Percentiles rank a stretch among this genome's conserved stretches.
phyloP scores from a whole-genome alignment of 2,888 invertebrate genomes.

The Erynnis tages region DNA sequence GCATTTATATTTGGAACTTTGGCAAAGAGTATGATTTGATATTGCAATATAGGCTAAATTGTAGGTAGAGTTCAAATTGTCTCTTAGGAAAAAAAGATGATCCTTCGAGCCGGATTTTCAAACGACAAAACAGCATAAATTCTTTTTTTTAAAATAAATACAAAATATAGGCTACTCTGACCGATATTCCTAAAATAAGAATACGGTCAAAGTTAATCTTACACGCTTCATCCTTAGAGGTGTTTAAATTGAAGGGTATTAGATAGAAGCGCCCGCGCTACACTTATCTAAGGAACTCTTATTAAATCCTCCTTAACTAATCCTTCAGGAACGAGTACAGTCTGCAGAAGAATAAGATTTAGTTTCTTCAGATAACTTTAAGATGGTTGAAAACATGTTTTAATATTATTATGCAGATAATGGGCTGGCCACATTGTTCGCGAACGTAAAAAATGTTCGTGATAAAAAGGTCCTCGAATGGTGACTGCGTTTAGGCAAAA shows the following conservation, averaged over 20 bases:
- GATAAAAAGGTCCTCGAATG: no score
- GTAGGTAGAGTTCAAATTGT: background rate
- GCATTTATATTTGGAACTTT: no score
- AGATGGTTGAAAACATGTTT: no score
- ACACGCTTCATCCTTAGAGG: conserved; percentile 36
- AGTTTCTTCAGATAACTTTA: no score
- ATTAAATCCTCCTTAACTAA: conserved; percentile 79
- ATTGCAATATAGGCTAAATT: no score
- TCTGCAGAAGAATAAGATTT: conserved; percentile 39
- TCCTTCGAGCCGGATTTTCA: background rate
- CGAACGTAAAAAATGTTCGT: no score
- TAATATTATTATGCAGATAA: no score
- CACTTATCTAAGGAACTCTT: conserved; percentile 76
- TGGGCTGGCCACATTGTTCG: no score
- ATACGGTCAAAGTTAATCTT: conserved; percentile 22
- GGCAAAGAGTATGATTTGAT: no score
- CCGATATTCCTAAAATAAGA: background rate
- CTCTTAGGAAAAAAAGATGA: background rate
- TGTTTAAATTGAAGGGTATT: conserved; percentile 58
- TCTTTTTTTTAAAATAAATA: background rate
- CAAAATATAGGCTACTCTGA: no score
- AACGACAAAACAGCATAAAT: background rate
- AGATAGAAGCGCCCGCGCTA: conserved; percentile 58
- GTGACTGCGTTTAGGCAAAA: no score
- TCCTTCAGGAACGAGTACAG: conserved; percentile 60